phyloP scores from a whole-genome alignment of 2,113 vertebrate species.

The Halichoeres trimaculatus region DNA sequence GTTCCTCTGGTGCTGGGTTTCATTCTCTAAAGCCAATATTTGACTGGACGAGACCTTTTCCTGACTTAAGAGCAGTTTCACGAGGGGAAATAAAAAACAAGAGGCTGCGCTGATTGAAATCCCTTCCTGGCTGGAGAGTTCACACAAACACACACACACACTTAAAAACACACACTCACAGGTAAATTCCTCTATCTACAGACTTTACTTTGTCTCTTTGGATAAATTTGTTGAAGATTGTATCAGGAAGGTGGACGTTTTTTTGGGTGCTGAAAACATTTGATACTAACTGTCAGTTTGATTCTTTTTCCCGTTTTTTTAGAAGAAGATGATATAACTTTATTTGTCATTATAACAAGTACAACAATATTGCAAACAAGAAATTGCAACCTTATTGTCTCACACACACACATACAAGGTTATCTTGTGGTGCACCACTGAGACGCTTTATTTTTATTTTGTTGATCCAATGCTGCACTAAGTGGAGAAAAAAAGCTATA shows the following conservation, averaged over 20 bases:
- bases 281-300: no score
- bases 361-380: no score
- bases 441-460: no score
- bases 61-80: slow-evolving; percentile 1
- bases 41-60: slow-evolving; percentile 12
- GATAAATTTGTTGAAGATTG: background rate
- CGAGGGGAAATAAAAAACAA: background rate
- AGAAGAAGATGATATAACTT: no score
- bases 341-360: no score
- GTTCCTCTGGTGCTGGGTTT: slow-evolving; percentile 26
- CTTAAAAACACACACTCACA: background rate
- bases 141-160: slow-evolving; percentile 5
- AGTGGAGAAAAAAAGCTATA: no score
- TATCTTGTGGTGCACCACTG: no score
- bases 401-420: no score
- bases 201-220: background rate
- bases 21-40: slow-evolving; percentile 46
- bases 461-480: no score
- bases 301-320: no score
- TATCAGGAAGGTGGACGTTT: background rate
- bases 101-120: slow-evolving; percentile 3
- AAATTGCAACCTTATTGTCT: no score
- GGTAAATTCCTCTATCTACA: background rate
- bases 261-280: background rate
- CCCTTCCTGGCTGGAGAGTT: background rate